Evolutionary conservation across 1,140 invertebrate species (phyloP).

Genomic region (Megalonaias nervosa): DNA sequence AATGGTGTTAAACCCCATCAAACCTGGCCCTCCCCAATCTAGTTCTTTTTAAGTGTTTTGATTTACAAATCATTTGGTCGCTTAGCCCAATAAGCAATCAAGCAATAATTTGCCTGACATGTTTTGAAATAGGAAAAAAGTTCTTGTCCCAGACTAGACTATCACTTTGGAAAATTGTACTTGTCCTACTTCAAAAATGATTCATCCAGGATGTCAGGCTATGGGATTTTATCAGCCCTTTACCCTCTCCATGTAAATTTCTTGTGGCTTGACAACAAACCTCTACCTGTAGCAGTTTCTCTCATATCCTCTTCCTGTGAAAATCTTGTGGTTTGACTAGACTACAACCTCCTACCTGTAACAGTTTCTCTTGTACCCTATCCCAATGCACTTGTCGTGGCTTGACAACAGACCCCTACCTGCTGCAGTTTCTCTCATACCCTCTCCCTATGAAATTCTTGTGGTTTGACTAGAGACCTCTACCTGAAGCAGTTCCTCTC

Average conservation of each 20-base stretch:
- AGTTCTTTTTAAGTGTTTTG: no score
- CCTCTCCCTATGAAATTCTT: conserved; percentile 19
- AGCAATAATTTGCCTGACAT: no score
- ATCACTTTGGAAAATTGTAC: no score
- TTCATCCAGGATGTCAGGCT: no score
- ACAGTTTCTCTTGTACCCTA: conserved; percentile 12
- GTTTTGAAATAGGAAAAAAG: no score
- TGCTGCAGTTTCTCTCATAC: conserved; percentile 13
- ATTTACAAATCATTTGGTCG: no score
- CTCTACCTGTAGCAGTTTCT: conserved; percentile 16
- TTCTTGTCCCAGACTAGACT: no score
- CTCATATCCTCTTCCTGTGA: conserved; percentile 14
- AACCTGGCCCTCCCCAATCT: no score
- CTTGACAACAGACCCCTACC: conserved; percentile 9
- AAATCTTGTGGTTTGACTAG: conserved; percentile 23
- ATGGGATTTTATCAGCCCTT: no score
- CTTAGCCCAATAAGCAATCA: no score
- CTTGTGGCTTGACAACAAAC: conserved; percentile 14
- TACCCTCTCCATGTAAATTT: conserved; percentile 14
- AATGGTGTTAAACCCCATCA: no score
- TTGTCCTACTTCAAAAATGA: no score
- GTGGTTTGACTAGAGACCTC: conserved; percentile 11
- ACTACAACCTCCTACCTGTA: conserved; percentile 12
- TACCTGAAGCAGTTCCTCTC: conserved; percentile 19
- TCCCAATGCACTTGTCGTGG: conserved; percentile 12